These are phyloP conservation scores for Sitophilus oryzae DNA, from an alignment of 1,140 invertebrate species.

Conservation along the genomic window DNA sequence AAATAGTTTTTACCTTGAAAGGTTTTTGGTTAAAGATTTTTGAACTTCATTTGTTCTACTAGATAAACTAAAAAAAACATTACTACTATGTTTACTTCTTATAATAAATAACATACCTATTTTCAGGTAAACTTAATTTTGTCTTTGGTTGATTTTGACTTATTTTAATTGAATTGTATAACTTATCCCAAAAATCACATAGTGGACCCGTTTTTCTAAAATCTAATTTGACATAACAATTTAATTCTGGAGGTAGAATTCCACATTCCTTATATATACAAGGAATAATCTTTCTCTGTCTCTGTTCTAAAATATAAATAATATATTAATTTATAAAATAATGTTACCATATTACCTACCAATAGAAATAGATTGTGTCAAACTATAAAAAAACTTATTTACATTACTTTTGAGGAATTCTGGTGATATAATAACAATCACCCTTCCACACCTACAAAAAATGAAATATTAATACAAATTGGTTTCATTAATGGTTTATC, in stretches of 20 bases:
- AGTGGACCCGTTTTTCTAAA: conserved; percentile 49
- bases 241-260: conserved; percentile 52
- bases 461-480: background rate
- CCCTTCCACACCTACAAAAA: conserved; percentile 54
- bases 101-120: conserved; percentile 5
- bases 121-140: conserved; percentile 18
- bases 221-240: conserved; percentile 51
- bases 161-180: conserved; percentile 48
- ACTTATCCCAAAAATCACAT: conserved; percentile 59
- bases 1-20: no score
- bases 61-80: conserved; percentile 2
- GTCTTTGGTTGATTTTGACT: background rate
- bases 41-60: no score
- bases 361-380: conserved; percentile 67
- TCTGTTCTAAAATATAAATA: conserved; percentile 46
- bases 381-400: conserved; percentile 65
- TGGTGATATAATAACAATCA: conserved; percentile 67
- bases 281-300: conserved; percentile 59
- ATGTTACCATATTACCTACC: conserved; percentile 45
- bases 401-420: conserved; percentile 62
- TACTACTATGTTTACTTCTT: background rate
- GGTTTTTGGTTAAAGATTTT: no score
- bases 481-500: background rate
- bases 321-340: background rate
- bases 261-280: conserved; percentile 55